phyloP scores from a whole-genome alignment of 1,140 invertebrate genomes.

The Vanessa tameamea region DNA sequence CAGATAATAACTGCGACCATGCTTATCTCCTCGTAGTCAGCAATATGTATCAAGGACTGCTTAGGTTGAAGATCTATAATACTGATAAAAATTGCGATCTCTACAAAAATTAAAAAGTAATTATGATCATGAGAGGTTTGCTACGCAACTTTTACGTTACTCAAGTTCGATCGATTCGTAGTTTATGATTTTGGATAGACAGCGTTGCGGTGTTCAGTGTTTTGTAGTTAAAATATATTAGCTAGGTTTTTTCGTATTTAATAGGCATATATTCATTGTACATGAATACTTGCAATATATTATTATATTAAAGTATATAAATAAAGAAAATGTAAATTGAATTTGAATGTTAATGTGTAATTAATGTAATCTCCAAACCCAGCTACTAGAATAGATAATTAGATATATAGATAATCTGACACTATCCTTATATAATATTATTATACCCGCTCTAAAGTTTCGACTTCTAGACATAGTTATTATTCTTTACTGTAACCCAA shows the following conservation, averaged over 20 bases:
- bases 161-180: not conserved
- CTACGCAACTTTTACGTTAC: not conserved
- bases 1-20: not conserved
- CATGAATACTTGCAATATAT: too few species aligned
- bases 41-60: slow-evolving; percentile 6
- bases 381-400: slow-evolving; percentile 15
- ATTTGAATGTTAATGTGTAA: not conserved
- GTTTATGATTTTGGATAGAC: not conserved
- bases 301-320: too few species aligned
- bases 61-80: not conserved
- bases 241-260: too few species aligned
- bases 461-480: slow-evolving; percentile 29
- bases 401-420: not conserved
- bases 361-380: not conserved
- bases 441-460: slow-evolving; percentile 5
- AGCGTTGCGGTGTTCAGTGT: not conserved
- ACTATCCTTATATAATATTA: not conserved
- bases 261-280: too few species aligned
- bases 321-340: too few species aligned
- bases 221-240: not conserved
- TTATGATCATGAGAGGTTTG: not conserved
- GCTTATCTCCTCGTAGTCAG: not conserved
- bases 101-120: slow-evolving; percentile 10
- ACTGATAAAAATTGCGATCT: slow-evolving; percentile 5
- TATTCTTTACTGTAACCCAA: slow-evolving; percentile 16